Evolutionary conservation across 64 coral and sea anemone species (phyloP).

Genomic region (Dendrophyllia cribrosa): DNA sequence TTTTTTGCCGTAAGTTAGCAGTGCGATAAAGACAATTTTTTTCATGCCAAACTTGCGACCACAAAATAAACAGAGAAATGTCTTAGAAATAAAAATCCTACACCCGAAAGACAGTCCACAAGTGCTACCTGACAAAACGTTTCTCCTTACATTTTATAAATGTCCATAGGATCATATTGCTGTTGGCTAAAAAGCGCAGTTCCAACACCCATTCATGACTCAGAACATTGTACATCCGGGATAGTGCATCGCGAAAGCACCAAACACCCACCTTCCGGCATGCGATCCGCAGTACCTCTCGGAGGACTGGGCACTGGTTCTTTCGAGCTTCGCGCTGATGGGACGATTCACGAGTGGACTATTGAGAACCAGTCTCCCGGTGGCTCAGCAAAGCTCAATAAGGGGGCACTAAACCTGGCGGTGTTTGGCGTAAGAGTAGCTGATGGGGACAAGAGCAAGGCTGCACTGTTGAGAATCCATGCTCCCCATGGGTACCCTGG

Average conservation of each 20-base stretch:
- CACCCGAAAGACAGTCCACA: too few relatives aligned
- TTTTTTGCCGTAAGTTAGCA: too few relatives aligned
- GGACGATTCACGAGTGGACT: constrained; percentile 93
- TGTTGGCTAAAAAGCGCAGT: constrained; percentile 97
- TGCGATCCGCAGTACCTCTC: constrained; percentile 91
- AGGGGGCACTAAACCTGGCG: constrained; percentile 86
- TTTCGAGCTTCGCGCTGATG: constrained; percentile 90
- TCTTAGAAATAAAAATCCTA: too few relatives aligned
- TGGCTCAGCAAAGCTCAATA: constrained; percentile 92
- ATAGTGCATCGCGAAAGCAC: constrained; percentile 72
- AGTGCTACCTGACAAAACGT: too few relatives aligned
- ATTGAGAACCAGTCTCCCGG: constrained; percentile 96
- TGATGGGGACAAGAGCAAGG: constrained; percentile 30
- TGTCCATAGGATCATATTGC: constrained; percentile 73
- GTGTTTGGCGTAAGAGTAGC: constrained; percentile 83
- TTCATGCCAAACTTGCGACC: too few relatives aligned
- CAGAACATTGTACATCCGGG: constrained; percentile 79
- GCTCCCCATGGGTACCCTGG: constrained; percentile 88
- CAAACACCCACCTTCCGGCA: constrained; percentile 80
- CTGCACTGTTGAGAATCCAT: constrained; percentile 74
- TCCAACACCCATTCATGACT: constrained; percentile 59
- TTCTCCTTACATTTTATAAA: neutral
- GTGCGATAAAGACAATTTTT: too few relatives aligned
- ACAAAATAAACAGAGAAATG: too few relatives aligned
- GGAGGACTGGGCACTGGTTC: constrained; percentile 88